Percentiles rank a stretch among this genome's conserved stretches.
These are phyloP conservation scores for Upupa epops DNA, from an alignment of 2,113 vertebrate genomes.

Conservation along the genomic window DNA sequence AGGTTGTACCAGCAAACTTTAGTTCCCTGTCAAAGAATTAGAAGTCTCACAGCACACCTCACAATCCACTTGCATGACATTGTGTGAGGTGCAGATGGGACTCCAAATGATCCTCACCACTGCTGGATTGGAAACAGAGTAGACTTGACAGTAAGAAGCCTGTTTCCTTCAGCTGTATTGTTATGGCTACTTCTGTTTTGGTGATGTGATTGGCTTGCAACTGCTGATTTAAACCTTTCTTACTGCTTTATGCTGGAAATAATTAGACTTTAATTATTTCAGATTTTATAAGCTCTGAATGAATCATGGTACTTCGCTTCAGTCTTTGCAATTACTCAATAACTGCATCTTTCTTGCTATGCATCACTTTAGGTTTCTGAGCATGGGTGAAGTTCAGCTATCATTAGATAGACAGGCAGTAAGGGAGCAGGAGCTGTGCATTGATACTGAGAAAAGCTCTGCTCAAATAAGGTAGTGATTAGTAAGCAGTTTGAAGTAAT, in stretches of 20 bases:
- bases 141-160: background rate
- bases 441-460: background rate
- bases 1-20: background rate
- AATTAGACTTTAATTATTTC: background rate
- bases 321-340: background rate
- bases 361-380: background rate
- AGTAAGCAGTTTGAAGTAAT: background rate
- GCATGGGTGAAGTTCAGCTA: background rate
- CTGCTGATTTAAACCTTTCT: background rate
- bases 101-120: background rate
- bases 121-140: background rate
- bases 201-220: background rate
- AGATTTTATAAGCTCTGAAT: background rate
- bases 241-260: background rate
- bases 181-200: background rate
- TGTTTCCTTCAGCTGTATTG: background rate
- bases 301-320: background rate
- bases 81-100: background rate
- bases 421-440: background rate
- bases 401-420: background rate
- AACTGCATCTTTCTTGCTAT: background rate
- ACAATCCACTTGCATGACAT: background rate
- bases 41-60: background rate
- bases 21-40: background rate
- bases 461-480: background rate